These are phyloP conservation scores for Siniperca scherzeri DNA, from an alignment of 2,797 vertebrate genomes.

Conservation along the genomic window DNA sequence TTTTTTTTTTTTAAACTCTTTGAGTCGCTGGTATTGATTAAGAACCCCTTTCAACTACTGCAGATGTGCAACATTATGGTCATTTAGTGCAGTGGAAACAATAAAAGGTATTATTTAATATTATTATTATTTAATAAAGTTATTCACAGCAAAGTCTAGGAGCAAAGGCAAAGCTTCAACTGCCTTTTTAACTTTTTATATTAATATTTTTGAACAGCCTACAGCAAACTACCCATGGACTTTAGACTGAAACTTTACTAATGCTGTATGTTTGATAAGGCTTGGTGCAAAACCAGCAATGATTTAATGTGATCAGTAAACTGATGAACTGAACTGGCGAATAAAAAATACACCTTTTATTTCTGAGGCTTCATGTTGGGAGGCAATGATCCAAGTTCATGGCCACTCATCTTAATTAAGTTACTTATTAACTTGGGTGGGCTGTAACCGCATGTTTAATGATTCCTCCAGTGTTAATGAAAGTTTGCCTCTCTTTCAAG, in stretches of 20 bases:
- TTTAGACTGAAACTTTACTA: not conserved
- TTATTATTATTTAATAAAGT: not conserved
- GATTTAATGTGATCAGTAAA: not conserved
- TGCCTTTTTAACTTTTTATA: slow-evolving; percentile 18
- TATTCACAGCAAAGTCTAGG: slow-evolving; percentile 17
- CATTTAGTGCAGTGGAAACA: slow-evolving; percentile 14
- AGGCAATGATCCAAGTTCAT: slow-evolving; percentile 32
- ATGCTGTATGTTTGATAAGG: not conserved
- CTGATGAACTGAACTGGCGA: not conserved
- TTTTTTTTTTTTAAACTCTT: not conserved
- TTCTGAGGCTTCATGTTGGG: slow-evolving; percentile 12
- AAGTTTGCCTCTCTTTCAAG: slow-evolving; percentile 31
- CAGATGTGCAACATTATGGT: slow-evolving; percentile 13
- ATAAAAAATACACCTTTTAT: slow-evolving; percentile 35
- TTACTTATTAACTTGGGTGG: slow-evolving; percentile 39
- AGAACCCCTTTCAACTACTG: not conserved
- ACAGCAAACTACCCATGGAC: not conserved
- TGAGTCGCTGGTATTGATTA: slow-evolving; percentile 4
- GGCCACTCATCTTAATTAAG: slow-evolving; percentile 42
- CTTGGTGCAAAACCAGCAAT: slow-evolving; percentile 3
- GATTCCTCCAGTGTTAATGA: slow-evolving; percentile 11
- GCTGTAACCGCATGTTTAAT: slow-evolving; percentile 9
- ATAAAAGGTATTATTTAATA: slow-evolving; percentile 11
- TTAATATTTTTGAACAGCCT: slow-evolving; percentile 25
- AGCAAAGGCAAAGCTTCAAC: slow-evolving; percentile 17